Percentiles rank a stretch among this genome's conserved stretches.
phyloP scores from a whole-genome alignment of 2,113 vertebrate genomes.

The Passer domesticus region DNA sequence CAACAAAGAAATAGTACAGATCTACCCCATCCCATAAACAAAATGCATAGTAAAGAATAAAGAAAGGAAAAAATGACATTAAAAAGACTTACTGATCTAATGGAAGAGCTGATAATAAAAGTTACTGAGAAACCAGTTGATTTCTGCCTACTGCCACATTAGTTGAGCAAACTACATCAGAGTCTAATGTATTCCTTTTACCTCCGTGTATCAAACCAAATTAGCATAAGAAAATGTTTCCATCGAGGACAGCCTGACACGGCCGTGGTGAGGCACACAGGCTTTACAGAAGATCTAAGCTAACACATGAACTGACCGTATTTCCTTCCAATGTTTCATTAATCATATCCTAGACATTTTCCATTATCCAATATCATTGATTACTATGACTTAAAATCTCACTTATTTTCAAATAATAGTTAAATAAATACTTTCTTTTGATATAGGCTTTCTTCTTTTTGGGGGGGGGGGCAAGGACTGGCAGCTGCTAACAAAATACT shows the following conservation, averaged over 20 bases:
- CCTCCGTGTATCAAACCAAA: neutral
- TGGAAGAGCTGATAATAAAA: constrained; percentile 54
- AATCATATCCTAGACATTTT: constrained; percentile 39
- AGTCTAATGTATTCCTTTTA: constrained; percentile 47
- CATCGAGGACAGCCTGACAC: neutral
- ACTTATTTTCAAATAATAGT: neutral
- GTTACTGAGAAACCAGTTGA: constrained; percentile 47
- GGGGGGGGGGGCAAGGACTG: neutral
- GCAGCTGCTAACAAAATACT: neutral
- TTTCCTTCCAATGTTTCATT: constrained; percentile 60
- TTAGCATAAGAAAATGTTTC: constrained; percentile 56
- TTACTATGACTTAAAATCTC: neutral
- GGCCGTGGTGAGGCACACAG: neutral
- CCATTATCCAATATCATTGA: constrained; percentile 28
- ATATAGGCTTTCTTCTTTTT: neutral
- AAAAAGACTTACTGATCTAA: constrained; percentile 35
- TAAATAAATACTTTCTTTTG: neutral
- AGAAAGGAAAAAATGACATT: neutral
- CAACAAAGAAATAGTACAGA: neutral
- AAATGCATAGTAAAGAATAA: neutral
- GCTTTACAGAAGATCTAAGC: constrained; percentile 20
- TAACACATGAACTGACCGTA: neutral
- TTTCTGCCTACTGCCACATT: constrained; percentile 52
- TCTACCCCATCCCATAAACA: neutral
- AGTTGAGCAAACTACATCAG: constrained; percentile 17